Conservation (phyloP, 1,140 invertebrate genomes). For the Apis florea region DNA sequence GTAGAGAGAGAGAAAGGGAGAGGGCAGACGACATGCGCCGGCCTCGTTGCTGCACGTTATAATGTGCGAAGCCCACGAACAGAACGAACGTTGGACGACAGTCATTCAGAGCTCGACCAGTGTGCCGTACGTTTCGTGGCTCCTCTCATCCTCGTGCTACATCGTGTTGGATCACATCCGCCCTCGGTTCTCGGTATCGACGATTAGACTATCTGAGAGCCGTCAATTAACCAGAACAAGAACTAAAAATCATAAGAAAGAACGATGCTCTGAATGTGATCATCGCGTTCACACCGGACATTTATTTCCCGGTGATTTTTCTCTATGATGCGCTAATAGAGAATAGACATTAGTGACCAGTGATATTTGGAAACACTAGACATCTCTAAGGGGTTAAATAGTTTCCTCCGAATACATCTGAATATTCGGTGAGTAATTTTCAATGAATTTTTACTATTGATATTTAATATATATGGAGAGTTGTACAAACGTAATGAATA, state of each 20-base stretch:
- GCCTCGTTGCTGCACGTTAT: conserved; percentile 37
- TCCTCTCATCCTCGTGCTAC: conserved; percentile 52
- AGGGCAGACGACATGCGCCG: conserved; percentile 38
- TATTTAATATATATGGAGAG: background rate
- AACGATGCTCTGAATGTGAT: conserved; percentile 23
- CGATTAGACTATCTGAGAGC: background rate
- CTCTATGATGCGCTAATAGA: background rate
- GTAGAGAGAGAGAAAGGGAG: conserved; percentile 33
- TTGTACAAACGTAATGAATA: background rate
- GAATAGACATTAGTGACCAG: background rate
- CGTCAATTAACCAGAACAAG: background rate
- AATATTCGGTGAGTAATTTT: conserved; percentile 38
- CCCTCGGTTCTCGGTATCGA: background rate
- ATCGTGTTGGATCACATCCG: background rate
- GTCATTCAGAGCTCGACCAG: conserved; percentile 69
- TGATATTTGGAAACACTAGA: background rate
- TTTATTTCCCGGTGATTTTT: background rate
- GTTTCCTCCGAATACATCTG: background rate
- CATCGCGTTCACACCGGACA: background rate
- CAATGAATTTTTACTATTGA: too few species aligned
- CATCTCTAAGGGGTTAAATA: background rate
- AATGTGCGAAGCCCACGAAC: conserved; percentile 44
- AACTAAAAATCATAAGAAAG: background rate
- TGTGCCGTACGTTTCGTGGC: conserved; percentile 60
- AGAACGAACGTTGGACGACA: conserved; percentile 39